These are phyloP conservation scores for Microtus obscurus DNA, from an alignment of 2,797 vertebrate species.

Conservation along the genomic window DNA sequence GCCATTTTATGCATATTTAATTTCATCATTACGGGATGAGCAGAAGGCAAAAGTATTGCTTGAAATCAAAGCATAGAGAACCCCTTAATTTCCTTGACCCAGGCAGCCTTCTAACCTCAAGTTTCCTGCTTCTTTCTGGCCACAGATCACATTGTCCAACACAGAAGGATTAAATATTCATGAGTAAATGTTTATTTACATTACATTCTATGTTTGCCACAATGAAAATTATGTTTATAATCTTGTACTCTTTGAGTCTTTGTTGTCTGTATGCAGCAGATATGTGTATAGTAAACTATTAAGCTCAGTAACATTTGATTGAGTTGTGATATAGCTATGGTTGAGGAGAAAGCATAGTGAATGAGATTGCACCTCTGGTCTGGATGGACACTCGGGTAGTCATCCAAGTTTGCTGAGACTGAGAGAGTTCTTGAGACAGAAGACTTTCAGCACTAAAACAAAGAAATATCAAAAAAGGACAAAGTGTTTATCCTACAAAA, in stretches of 20 bases:
- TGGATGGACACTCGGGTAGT: background rate
- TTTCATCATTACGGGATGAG: background rate
- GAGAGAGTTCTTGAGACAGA: background rate
- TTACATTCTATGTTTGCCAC: background rate
- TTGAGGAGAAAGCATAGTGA: background rate
- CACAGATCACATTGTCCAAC: background rate
- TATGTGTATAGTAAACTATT: background rate
- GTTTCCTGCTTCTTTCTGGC: conserved; percentile 5
- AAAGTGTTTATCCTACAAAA: background rate
- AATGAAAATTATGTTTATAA: background rate
- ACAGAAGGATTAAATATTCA: conserved; percentile 19
- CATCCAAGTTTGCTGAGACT: background rate
- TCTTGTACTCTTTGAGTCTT: conserved; percentile 27
- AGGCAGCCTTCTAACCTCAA: background rate
- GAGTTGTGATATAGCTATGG: background rate
- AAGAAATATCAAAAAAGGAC: background rate
- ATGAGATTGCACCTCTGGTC: background rate
- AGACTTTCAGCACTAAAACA: conserved; percentile 14
- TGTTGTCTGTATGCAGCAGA: background rate
- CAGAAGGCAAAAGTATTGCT: background rate
- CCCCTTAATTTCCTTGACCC: background rate
- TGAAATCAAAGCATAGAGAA: background rate
- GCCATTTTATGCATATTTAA: background rate
- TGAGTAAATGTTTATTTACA: conserved; percentile 23
- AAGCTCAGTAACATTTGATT: background rate